Conservation (phyloP, 2,113 vertebrate species). For the Phrynocephalus versicolor region DNA sequence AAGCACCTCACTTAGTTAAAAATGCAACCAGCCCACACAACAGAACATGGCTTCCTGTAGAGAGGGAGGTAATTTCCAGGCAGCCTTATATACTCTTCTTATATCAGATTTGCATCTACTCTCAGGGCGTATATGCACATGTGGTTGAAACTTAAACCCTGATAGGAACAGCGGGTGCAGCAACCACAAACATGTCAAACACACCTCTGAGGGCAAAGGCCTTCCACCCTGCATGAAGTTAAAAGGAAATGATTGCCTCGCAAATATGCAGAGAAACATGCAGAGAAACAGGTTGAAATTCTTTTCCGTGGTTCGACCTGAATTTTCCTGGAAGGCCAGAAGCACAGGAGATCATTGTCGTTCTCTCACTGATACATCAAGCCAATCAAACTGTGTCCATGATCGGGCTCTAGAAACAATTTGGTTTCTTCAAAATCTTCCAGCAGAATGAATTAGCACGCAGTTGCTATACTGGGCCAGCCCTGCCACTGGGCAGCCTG, state of each 20-base stretch:
- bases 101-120: conserved; percentile 11
- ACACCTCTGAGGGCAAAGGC: neutral
- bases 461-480: neutral
- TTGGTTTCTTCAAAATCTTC: neutral
- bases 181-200: neutral
- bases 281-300: neutral
- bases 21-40: neutral
- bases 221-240: neutral
- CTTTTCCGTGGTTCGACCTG: neutral
- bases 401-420: neutral
- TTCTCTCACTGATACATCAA: neutral
- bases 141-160: neutral
- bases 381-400: neutral
- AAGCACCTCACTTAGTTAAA: neutral
- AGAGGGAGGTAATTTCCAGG: neutral
- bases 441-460: neutral
- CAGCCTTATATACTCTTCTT: neutral
- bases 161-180: neutral
- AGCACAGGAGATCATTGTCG: too few relatives aligned
- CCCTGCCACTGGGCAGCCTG: too few relatives aligned
- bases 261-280: neutral
- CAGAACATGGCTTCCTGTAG: neutral
- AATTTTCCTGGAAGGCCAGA: neutral
- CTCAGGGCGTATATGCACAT: neutral
- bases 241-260: neutral